Evolutionary conservation across 2,888 invertebrate species (phyloP), one percentile per base, ranked within the genome.

Genomic region (Phortica okadai): DNA sequence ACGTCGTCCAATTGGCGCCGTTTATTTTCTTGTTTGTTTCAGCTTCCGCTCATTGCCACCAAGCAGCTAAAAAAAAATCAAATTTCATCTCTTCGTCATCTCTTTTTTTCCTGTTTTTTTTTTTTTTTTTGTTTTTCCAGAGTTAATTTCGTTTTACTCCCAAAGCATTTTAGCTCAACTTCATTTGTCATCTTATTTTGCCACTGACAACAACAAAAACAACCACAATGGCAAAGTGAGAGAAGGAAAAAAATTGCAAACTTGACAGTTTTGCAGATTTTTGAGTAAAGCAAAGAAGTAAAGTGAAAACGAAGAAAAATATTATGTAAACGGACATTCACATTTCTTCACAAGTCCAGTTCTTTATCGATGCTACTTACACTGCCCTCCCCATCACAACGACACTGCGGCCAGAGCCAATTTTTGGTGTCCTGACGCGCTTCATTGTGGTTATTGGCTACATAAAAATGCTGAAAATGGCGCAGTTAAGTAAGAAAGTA

Each of bases 11-110:
- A 88, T 86, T 83, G 87, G 87, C 87, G 88, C 87, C 87, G 85
- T 87, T 88, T 88, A 87, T 87, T 86, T 87, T 84, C 85, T 87
- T 87, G 86, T 88, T 87, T 87, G 83, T 85, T 82, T 86, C 87
- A 86, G 82, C 87, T 85, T 86, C 84, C 86, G 87, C 82, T 87
- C 86, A 86, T 86, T 83, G 83, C 86, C 86, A 82, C 74, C 78
- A 42, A 73, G 50, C 59, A 78, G 21, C n/a, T 66, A 16, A 45
- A 14, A 44, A 14, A 6, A 50, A 50, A 50, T 3, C 0, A 11
- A 14, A 11, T 50, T 50, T 50, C 50, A 11, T 50, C 14, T 50
- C 14, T 50, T 50, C 50, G 3, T 14, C 14, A 50, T 11, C 14
- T 50, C 50, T 50, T 50, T 8, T 70, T 70, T 70, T 45, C 54